Conservation (phyloP, 2,888 invertebrate species). For the Hemaris fuciformis region DNA sequence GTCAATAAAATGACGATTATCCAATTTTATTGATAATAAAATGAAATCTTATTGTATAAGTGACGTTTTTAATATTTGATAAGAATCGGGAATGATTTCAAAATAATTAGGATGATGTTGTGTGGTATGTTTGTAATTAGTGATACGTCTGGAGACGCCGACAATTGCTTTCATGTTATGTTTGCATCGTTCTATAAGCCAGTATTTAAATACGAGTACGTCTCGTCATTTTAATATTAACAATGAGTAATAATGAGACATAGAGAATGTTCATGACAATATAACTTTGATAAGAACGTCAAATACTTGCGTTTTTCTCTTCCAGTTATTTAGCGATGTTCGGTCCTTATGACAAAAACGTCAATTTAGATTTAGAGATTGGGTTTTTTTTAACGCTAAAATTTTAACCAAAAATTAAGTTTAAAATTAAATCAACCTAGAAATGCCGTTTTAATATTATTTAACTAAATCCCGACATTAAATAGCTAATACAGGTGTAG, state of each 20-base stretch:
- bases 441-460: no score
- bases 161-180: neutral
- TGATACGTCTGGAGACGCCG: neutral
- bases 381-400: no score
- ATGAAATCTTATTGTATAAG: conserved; percentile 33
- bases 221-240: neutral
- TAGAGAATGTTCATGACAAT: no score
- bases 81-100: conserved; percentile 19
- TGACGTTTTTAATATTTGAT: conserved; percentile 33
- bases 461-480: no score
- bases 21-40: conserved; percentile 35
- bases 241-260: neutral
- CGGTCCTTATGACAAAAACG: no score
- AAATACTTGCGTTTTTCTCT: neutral
- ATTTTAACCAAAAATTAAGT: no score
- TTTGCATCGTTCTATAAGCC: neutral
- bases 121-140: conserved; percentile 3
- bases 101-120: conserved; percentile 7
- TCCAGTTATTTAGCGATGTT: no score
- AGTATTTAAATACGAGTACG: conserved; percentile 1
- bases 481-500: no score
- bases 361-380: no score
- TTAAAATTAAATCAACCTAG: no score
- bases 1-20: conserved; percentile 38
- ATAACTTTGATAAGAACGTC: neutral